phyloP scores from a whole-genome alignment of 2,113 vertebrate genomes.

The Mirounga angustirostris region DNA sequence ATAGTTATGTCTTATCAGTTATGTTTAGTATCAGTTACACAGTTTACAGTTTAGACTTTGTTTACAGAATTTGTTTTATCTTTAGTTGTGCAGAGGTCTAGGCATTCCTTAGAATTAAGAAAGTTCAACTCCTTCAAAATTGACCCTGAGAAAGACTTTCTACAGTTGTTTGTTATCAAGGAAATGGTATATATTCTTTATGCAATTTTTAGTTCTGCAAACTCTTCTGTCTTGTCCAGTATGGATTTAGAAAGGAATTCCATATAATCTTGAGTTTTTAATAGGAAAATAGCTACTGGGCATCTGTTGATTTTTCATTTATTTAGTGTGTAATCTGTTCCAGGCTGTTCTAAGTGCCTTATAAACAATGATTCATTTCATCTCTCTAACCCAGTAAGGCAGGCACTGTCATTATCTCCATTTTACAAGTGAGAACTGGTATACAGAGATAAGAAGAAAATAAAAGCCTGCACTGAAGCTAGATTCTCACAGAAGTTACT shows the following conservation, averaged over 20 bases:
- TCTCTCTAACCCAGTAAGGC: background rate
- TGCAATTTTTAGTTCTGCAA: background rate
- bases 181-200: background rate
- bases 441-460: slow-evolving; percentile 47
- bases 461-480: background rate
- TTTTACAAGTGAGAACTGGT: slow-evolving; percentile 15
- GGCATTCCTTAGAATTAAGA: background rate
- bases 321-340: background rate
- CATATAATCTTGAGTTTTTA: background rate
- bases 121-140: background rate
- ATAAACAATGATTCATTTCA: background rate
- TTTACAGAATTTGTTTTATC: background rate
- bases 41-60: background rate
- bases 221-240: background rate
- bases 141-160: background rate
- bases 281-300: background rate
- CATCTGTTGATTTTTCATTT: background rate
- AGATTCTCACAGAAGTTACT: slow-evolving; percentile 11
- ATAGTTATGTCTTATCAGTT: background rate
- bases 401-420: background rate
- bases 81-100: background rate
- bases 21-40: background rate
- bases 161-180: background rate
- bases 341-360: background rate
- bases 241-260: background rate